Conservation (phyloP, 2,113 vertebrate genomes). For the Mirza zaza region DNA sequence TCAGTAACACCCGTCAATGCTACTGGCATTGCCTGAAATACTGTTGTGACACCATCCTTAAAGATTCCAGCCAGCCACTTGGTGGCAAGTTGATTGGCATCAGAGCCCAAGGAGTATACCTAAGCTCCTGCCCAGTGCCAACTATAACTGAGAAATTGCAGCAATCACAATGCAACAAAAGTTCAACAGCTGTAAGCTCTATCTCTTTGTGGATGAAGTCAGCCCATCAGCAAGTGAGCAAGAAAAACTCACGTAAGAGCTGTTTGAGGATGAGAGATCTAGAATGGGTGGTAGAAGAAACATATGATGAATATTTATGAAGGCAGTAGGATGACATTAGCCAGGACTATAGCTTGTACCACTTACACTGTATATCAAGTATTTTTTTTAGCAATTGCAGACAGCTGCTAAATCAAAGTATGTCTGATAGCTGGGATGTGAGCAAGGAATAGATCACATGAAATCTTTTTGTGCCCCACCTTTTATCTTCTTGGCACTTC, state of each 20-base stretch:
- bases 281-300: not conserved
- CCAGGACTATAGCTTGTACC: not conserved
- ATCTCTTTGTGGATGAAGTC: not conserved
- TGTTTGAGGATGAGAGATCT: not conserved
- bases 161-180: not conserved
- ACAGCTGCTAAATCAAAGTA: not conserved
- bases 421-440: not conserved
- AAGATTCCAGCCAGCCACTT: not conserved
- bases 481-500: not conserved
- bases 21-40: not conserved
- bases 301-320: not conserved
- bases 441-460: not conserved
- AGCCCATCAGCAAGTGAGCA: not conserved
- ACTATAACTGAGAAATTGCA: not conserved
- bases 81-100: not conserved
- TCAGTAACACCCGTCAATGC: not conserved
- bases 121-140: not conserved
- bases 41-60: not conserved
- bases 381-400: not conserved
- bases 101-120: not conserved
- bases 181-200: not conserved
- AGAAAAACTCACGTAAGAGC: not conserved
- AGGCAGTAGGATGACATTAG: not conserved
- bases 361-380: not conserved
- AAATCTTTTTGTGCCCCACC: not conserved